A percentile compares a stretch with the other conserved stretches of the same genome.
These are phyloP conservation scores for Characodon lateralis DNA, from an alignment of 2,797 vertebrate genomes.

Conservation along the genomic window DNA sequence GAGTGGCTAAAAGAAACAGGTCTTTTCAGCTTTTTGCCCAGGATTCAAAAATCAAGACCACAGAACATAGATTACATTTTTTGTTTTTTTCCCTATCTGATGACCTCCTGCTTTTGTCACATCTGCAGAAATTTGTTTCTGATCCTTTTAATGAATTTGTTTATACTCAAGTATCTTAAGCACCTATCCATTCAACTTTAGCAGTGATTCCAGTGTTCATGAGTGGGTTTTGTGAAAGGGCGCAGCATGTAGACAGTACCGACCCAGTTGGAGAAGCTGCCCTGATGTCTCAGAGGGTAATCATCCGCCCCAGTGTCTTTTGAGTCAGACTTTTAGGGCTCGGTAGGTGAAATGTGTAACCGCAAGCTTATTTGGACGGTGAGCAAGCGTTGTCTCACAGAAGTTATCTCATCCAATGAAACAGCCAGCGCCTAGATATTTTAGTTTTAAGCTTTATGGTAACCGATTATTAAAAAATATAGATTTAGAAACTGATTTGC, in stretches of 20 bases:
- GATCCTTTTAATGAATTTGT: background rate
- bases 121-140: too few species aligned
- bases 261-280: slow-evolving; percentile 60
- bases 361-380: slow-evolving; percentile 33
- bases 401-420: background rate
- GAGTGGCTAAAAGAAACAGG: too few species aligned
- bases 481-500: background rate
- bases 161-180: background rate
- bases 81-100: too few species aligned
- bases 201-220: background rate
- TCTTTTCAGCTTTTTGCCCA: too few species aligned
- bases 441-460: background rate
- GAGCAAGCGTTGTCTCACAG: slow-evolving; percentile 26
- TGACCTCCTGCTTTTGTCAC: too few species aligned
- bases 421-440: too few species aligned
- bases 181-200: background rate
- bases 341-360: slow-evolving; percentile 59
- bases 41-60: too few species aligned
- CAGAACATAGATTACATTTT: too few species aligned
- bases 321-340: slow-evolving; percentile 65
- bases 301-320: slow-evolving; percentile 57
- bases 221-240: slow-evolving; percentile 18
- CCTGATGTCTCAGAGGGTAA: slow-evolving; percentile 63
- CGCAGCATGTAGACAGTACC: slow-evolving; percentile 14
- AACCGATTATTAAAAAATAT: background rate